phyloP scores from a whole-genome alignment of 2,888 invertebrate genomes.

The Oxyscelio sp. region DNA sequence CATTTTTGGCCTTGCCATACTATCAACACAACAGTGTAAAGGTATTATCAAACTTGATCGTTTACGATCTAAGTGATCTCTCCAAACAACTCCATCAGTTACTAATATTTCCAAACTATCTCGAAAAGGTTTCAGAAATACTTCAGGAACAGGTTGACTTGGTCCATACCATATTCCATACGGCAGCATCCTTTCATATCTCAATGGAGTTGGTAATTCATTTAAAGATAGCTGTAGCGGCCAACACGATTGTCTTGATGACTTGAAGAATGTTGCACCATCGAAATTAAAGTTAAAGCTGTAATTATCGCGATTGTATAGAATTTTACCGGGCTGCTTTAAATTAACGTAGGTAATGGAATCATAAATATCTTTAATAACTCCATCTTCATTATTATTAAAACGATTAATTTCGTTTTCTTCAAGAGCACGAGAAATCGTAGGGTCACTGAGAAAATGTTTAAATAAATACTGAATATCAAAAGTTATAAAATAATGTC shows the following conservation, averaged over 20 bases:
- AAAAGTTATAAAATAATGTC: constrained; percentile 13
- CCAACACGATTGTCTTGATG: constrained; percentile 33
- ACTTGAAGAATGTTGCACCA: constrained; percentile 32
- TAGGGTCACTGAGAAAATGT: constrained; percentile 17
- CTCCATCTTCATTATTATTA: constrained; percentile 10
- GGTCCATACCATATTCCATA: constrained; percentile 40
- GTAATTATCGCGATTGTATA: constrained; percentile 3
- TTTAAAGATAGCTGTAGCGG: constrained; percentile 27
- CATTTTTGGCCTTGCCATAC: constrained; percentile 34
- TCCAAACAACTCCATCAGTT: constrained; percentile 24
- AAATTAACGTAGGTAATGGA: constrained; percentile 3
- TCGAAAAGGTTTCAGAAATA: constrained; percentile 12
- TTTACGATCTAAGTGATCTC: not conserved
- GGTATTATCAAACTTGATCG: constrained; percentile 12
- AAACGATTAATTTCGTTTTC: constrained; percentile 11
- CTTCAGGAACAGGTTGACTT: constrained; percentile 9
- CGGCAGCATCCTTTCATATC: constrained; percentile 14
- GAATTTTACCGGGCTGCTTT: constrained; percentile 16
- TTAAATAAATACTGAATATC: constrained; percentile 11
- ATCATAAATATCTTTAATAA: constrained; percentile 32
- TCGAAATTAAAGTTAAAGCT: constrained; percentile 34
- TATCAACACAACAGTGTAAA: constrained; percentile 17
- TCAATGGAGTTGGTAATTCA: constrained; percentile 21
- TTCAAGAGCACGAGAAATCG: constrained; percentile 7
- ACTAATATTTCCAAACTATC: not conserved